A percentile compares a stretch with the other conserved stretches of the same genome.
Conservation (phyloP, 1,140 invertebrate genomes). For the Yoshiicerus persimilis region DNA sequence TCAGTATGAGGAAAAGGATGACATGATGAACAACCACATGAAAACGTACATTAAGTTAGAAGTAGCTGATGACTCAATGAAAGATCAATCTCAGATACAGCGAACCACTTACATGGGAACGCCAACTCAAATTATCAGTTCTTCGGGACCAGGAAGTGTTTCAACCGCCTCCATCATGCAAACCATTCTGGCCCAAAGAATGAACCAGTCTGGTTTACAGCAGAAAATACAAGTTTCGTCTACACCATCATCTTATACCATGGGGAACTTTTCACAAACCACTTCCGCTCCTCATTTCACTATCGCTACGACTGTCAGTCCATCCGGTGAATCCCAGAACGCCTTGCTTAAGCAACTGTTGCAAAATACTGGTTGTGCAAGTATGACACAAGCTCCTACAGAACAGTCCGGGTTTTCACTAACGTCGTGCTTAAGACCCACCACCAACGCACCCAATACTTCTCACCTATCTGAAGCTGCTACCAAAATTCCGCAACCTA, state of each 20-base stretch:
- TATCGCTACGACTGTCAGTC: neutral
- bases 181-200: neutral
- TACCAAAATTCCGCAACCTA: constrained; percentile 45
- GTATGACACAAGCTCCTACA: constrained; percentile 56
- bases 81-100: neutral
- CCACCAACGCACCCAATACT: constrained; percentile 4
- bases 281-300: constrained; percentile 4
- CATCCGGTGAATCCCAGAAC: constrained; percentile 78
- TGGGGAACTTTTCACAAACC: neutral
- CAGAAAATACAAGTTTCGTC: neutral
- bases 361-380: constrained; percentile 75
- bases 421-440: constrained; percentile 32
- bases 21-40: neutral
- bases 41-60: neutral
- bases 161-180: neutral
- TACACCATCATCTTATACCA: neutral
- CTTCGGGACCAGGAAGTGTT: neutral
- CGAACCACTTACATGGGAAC: neutral
- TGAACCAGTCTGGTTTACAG: neutral
- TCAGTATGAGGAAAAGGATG: neutral
- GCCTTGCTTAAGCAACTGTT: constrained; percentile 85
- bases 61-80: neutral
- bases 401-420: constrained; percentile 40
- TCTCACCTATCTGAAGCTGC: constrained; percentile 47
- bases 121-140: neutral